Evolutionary conservation across 1,140 invertebrate species (phyloP).

Genomic region (Muscidifurax raptorellus): DNA sequence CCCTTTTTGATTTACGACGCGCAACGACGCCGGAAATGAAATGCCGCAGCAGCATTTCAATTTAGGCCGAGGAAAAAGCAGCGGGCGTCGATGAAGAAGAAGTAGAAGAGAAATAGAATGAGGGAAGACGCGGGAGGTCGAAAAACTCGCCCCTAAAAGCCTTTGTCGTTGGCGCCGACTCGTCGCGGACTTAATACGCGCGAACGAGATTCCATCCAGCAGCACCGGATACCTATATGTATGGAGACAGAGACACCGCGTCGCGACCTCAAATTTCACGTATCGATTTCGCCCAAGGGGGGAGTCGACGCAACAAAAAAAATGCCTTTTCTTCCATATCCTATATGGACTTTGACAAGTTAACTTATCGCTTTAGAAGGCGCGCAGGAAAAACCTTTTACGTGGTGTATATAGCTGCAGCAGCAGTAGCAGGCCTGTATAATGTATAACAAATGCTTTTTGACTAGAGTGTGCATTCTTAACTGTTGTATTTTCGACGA

Average conservation of each 20-base stretch:
- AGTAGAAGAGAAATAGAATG: conserved; percentile 2
- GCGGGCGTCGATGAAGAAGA: background rate
- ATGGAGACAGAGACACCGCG: background rate
- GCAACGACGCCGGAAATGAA: background rate
- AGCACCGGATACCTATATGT: background rate
- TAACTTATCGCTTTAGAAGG: background rate
- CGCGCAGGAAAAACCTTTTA: conserved; percentile 9
- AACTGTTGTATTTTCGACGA: too few species aligned
- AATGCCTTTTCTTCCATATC: conserved; percentile 24
- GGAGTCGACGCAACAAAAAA: background rate
- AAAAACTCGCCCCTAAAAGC: conserved; percentile 29
- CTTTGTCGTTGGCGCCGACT: conserved; percentile 25
- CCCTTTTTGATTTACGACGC: background rate
- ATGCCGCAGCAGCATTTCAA: background rate
- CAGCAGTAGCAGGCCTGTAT: background rate
- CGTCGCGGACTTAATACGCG: conserved; percentile 38
- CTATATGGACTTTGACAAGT: background rate
- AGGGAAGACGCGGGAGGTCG: background rate
- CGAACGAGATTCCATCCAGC: conserved; percentile 18
- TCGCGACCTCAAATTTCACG: conserved; percentile 25
- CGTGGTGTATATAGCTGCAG: background rate
- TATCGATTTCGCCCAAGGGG: conserved; percentile 27
- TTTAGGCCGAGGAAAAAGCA: background rate
- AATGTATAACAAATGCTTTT: background rate
- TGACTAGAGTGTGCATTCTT: too few species aligned